phyloP scores from a whole-genome alignment of 2,113 vertebrate species.

The Mesembrinibis cayennensis region DNA sequence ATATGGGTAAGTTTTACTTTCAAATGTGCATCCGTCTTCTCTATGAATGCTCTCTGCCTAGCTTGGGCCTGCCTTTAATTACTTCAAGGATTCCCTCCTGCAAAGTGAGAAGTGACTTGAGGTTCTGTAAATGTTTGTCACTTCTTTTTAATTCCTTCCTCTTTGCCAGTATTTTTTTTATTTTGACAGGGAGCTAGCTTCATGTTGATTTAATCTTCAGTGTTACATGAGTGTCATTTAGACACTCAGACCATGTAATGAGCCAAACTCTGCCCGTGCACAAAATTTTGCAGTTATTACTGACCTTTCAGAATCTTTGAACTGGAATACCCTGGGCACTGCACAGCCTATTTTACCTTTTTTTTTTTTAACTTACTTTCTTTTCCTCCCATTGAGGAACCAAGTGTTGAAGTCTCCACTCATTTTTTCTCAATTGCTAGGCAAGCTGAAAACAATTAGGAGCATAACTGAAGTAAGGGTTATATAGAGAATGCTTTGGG shows the following conservation, averaged over 20 bases:
- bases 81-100: background rate
- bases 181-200: background rate
- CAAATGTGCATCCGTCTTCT: background rate
- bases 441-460: background rate
- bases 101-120: background rate
- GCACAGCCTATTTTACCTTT: background rate
- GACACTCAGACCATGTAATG: background rate
- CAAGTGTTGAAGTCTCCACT: background rate
- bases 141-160: background rate
- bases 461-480: background rate
- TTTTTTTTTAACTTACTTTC: background rate
- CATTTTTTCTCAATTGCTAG: background rate
- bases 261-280: background rate
- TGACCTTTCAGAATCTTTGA: background rate
- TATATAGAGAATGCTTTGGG: background rate
- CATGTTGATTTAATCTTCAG: background rate
- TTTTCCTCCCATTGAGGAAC: background rate
- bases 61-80: background rate
- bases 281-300: background rate
- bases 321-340: background rate
- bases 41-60: background rate
- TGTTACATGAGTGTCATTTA: background rate
- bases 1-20: background rate
- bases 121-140: background rate
- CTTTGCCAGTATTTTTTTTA: background rate